Evolutionary conservation across 2,797 vertebrate genomes (phyloP), one percentile per base, ranked within the genome.

Genomic region (Myripristis murdjan): DNA sequence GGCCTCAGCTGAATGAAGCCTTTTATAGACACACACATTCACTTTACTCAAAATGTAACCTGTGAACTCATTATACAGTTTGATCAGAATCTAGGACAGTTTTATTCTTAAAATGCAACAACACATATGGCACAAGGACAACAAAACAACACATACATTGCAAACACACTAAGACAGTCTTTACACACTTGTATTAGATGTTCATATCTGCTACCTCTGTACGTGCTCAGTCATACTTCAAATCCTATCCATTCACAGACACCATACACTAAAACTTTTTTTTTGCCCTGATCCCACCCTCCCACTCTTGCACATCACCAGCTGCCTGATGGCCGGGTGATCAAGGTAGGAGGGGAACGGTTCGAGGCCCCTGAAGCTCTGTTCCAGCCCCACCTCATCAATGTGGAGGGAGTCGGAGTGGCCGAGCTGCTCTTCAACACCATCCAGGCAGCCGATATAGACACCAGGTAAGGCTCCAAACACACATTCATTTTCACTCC

Each of bases 371-470:
- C 98, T 0, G 98, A 99, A 92, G 98, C 98, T 70, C 93, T 99
- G 64, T 99, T 99, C 93, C 98, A 99, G 92, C 98, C 98, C 82
- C 98, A 99, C 88, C 95, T 99, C 93, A 99, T 99, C 92, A 99
- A 99, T 1, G 98, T 99, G 3, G 98, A 99, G 85, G 97, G 98
- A 1, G 97, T 99, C 31, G 98, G 98, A 62, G 98, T 99, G 87
- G 98, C 98, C 6, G 98, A 99, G 78, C 88, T 99, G 82, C 96
- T 99, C 89, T 99, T 99, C 88, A 99, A 99, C 94, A 99, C 98
- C 92, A 99, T 99, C 89, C 97, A 99, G 68, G 98, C 98, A 0
- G 98, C 98, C n/a, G 98, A 99, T 84, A 99, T 99, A 46, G 98
- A 99, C 79, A 98, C 98, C 91, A 97, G 98, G 98, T 98, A 89